Evolutionary conservation across 2,797 vertebrate genomes (phyloP).

Genomic region (Urophycis tenuis): DNA sequence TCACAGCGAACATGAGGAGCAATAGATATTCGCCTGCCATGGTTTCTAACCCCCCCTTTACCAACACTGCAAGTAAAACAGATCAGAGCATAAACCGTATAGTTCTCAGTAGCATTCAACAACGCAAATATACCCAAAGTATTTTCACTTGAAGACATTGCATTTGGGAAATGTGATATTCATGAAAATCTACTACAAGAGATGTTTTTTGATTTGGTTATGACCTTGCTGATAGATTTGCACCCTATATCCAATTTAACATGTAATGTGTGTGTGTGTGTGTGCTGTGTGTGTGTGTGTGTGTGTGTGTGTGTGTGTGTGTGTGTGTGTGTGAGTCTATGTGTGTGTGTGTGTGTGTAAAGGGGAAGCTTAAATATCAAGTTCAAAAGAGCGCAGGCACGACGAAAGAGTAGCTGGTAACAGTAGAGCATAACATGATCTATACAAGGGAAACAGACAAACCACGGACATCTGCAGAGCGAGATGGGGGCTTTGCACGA

Average conservation of each 20-base stretch:
- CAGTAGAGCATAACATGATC: slow-evolving; percentile 28
- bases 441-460: slow-evolving; percentile 45
- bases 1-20: not conserved
- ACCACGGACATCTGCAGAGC: slow-evolving; percentile 59
- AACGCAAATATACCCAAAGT: not conserved
- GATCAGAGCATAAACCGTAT: not conserved
- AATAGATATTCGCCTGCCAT: not conserved
- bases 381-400: slow-evolving; percentile 4
- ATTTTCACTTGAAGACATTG: not conserved
- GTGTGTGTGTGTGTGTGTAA: not conserved
- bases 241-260: not conserved
- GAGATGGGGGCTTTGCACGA: slow-evolving; percentile 14
- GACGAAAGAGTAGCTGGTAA: slow-evolving; percentile 39
- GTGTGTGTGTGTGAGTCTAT: not conserved
- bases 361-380: not conserved
- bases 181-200: not conserved
- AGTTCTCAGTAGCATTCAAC: not conserved
- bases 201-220: not conserved
- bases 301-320: not conserved
- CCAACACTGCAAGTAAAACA: not conserved
- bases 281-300: not conserved
- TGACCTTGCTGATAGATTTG: not conserved
- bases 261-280: not conserved
- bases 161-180: not conserved
- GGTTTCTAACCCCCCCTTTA: not conserved